phyloP scores from a whole-genome alignment of 1,140 invertebrate species.

The Sipha flava region DNA sequence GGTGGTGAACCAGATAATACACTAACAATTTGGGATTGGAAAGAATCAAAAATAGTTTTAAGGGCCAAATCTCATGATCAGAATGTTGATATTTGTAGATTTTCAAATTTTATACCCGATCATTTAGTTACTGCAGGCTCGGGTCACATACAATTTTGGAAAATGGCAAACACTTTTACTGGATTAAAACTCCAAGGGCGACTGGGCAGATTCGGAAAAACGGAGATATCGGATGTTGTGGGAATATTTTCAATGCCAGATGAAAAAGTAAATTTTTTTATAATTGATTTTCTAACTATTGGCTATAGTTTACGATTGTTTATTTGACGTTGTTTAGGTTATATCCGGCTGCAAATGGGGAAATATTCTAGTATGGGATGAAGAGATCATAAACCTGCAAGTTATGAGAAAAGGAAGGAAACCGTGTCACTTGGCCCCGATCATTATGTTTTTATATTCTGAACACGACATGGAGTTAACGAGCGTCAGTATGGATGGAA shows the following conservation, averaged over 20 bases:
- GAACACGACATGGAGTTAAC: slow-evolving; percentile 52
- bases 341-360: slow-evolving; percentile 81
- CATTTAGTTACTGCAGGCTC: slow-evolving; percentile 62
- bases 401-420: slow-evolving; percentile 58
- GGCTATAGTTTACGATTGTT: not conserved
- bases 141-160: slow-evolving; percentile 87
- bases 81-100: slow-evolving; percentile 66
- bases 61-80: slow-evolving; percentile 70
- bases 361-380: slow-evolving; percentile 82
- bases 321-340: slow-evolving; percentile 47
- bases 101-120: slow-evolving; percentile 66
- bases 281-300: not conserved
- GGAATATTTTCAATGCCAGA: slow-evolving; percentile 75
- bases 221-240: slow-evolving; percentile 78
- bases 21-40: slow-evolving; percentile 83
- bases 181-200: slow-evolving; percentile 79
- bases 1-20: slow-evolving; percentile 76
- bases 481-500: slow-evolving; percentile 62
- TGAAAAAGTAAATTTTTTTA: slow-evolving; percentile 56
- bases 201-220: slow-evolving; percentile 78
- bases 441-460: slow-evolving; percentile 62
- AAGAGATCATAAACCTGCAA: slow-evolving; percentile 73
- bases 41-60: slow-evolving; percentile 60
- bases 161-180: slow-evolving; percentile 81
- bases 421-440: slow-evolving; percentile 62